Percentiles rank a stretch among this genome's conserved stretches.
Conservation (phyloP, 2,113 vertebrate species). For the Planiliza haematocheilus region DNA sequence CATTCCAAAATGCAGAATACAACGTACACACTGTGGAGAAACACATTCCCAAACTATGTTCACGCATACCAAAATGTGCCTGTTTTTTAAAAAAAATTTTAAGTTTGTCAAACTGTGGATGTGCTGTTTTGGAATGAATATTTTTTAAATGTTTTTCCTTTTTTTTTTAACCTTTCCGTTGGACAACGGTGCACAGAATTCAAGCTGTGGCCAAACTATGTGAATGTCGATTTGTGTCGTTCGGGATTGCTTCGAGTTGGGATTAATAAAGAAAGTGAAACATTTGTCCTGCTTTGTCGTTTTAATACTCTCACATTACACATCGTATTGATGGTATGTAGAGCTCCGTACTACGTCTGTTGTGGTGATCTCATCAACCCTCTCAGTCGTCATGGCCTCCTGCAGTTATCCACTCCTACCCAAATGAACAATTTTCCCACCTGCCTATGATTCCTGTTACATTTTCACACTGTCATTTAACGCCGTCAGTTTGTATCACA, state of each 20-base stretch:
- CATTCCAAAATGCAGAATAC: conserved; percentile 33
- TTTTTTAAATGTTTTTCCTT: not conserved
- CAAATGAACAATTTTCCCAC: too few relatives aligned
- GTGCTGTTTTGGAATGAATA: conserved; percentile 34
- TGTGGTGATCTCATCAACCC: too few relatives aligned
- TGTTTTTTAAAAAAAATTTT: not conserved
- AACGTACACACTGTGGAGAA: not conserved
- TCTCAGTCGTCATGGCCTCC: too few relatives aligned
- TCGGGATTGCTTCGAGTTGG: conserved; percentile 28
- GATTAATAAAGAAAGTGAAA: conserved; percentile 61
- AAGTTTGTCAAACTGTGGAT: conserved; percentile 27
- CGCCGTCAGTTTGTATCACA: too few relatives aligned
- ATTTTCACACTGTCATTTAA: too few relatives aligned
- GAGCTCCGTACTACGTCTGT: too few relatives aligned
- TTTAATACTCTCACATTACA: not conserved
- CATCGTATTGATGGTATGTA: too few relatives aligned
- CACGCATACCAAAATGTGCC: not conserved
- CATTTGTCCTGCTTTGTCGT: not conserved
- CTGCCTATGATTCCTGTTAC: too few relatives aligned
- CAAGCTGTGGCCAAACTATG: conserved; percentile 54
- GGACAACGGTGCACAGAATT: conserved; percentile 85
- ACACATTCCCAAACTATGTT: not conserved
- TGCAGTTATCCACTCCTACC: too few relatives aligned
- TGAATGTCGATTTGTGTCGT: conserved; percentile 36
- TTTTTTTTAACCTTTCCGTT: conserved; percentile 67